Evolutionary conservation across 2,113 vertebrate species (phyloP), one percentile per base, ranked within the genome.

Genomic region (Crotalus horridus): DNA sequence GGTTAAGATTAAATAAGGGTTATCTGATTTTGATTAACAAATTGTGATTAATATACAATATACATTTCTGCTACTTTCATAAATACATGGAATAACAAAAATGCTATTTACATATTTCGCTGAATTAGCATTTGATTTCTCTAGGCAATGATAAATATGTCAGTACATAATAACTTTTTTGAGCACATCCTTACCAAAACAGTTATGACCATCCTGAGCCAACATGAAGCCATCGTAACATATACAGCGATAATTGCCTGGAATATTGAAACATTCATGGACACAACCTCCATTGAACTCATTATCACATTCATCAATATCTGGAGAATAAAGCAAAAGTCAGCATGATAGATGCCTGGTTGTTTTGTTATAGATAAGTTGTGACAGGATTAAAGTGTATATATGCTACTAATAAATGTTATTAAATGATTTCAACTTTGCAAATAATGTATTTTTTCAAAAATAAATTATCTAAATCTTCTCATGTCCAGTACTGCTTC

Each of bases 161-260:
- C 85, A 24, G 0, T 88, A 94, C 56, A 0, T 53, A 81, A 21
- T 21, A 81, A 81, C 17, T 43, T 21, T 91, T 87, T 59, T 0
- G 12, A 17, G 3, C 20, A 54, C 59, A 0, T 93, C 94, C 98
- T 99, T 98, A 99, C 99, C 99, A n/a, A 99, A 97, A 97, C 99
- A 99, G 96, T 99, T 99, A 96, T 99, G 99, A 94, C 99, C 99
- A 51, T 99, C 99, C 1, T 99, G 98, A 88, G 98, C 99, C 98
- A 99, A 96, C 98, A 98, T 98, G 96, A 99, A 99, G 85, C 99
- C 99, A 92, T 99, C 99, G 3, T 99, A 98, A 97, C 99, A 99
- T 96, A 98, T 98, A 95, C 99, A 99, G 96, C 98, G 98, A 94
- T 99, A 99, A 97, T 99, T 99, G 64, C 99, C 99, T 23, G 99